Evolutionary conservation across 2,888 invertebrate species (phyloP), one percentile per base, ranked within the genome.

Genomic region (Euzophera pinguis): DNA sequence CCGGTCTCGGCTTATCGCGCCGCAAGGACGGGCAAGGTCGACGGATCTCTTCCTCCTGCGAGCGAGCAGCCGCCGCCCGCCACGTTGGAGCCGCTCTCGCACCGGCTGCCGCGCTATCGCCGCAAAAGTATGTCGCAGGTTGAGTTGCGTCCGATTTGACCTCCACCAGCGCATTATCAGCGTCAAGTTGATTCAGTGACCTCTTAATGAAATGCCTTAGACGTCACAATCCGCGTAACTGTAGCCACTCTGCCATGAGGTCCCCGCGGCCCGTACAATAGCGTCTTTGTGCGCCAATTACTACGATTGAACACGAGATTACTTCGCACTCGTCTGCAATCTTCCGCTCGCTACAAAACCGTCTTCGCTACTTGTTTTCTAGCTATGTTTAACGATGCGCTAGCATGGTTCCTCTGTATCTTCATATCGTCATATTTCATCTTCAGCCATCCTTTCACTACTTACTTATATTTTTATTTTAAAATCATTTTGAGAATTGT

Each of bases 1-100:
- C 69, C 67, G 66, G 60, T 51, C 64, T 57, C 61, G 63, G 63
- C 66, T 74, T 81, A 81, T 79, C 84, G 63, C 63, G 43, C 52
- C 66, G 60, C 84, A 83, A 87, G 88, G 88, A 83, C 88, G 81
- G 62, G 55, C 75, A 87, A 88, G 84, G 88, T 85, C 84, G 78
- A 50, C 59, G 57, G 52, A 63, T 16, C 64, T 70, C 75, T 72
- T 70, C 73, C 74, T 69, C 53, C 55, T 53, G 47, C 49, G 54
- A 50, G 10, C 7, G 32, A 32, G 10, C 7, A 10, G 1, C 32
- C 45, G 54, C 47, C 35, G 37, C 47, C 35, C 41, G 22, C 47
- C 27, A 42, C 38, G 39, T 3, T 14, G 39, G 3, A 16, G 39
- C 6, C 27, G 16, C 27, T 27, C 22, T 37, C 37, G 48, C 54